Base-by-base conservation (phyloP, 1,140 invertebrate species). In the Dinothrombium tinctorium region DNA sequence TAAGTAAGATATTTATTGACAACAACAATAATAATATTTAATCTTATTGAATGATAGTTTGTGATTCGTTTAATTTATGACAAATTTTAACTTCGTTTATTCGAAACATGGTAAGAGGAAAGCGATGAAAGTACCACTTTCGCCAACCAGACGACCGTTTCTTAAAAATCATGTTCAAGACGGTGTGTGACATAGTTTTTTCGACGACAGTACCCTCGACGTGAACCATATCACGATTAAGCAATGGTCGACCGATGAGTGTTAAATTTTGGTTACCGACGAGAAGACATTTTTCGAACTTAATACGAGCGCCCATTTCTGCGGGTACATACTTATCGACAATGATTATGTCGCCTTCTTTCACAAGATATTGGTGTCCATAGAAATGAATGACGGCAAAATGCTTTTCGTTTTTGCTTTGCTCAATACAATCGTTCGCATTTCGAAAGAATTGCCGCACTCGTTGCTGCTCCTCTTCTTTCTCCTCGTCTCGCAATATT, bases 241-340 rank as follows among this genome's bases (percentile, higher is more conserved):
- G 33, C 11, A 51, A n/a, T 9, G 49, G 49, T 36, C 49, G 33
- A 15, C 51, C 51, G 26, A 52, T 40, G 3, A 52, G 21, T 14
- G 49, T 51, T 7, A 52, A 46, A 39, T 50, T 46, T 17, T 45
- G 22, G 23, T 43, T 43, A 17, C 50, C 51, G 26, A 51, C 40
- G 4, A 49, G 15, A 6, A 52, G 14, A 26, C 49, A 44, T 38
- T 52, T 52, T 37, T 52, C 47, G 5, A 52, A 22, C 17, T 44
- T 37, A 35, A 52, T 50, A 15, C 19, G 41, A 21, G 49, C 45
- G 3, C 51, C 51, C 38, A 45, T 19, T 3, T 50, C 37, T 33
- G 44, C 43, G 17, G 45, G 50, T 15, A 51, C 29, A 24, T 36
- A 31, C 17, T 42, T 39, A 22, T 37, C 7, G 4, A 50, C 6